Percentiles rank a stretch among this genome's conserved stretches.
These are phyloP conservation scores for Ceyx cyanopectus DNA, from an alignment of 2,113 vertebrate species.

Conservation along the genomic window DNA sequence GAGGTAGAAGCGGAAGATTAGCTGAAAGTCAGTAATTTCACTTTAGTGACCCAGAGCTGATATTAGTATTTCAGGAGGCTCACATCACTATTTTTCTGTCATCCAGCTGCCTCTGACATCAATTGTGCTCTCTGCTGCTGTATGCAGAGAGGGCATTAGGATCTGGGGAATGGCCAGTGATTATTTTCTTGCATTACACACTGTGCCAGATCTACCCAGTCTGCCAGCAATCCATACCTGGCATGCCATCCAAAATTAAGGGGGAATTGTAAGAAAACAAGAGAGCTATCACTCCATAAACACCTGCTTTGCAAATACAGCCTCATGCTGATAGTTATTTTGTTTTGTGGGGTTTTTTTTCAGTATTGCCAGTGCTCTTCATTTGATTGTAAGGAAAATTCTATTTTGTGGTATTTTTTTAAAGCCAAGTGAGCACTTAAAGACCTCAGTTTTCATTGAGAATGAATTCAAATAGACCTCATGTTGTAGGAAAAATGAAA, in stretches of 20 bases:
- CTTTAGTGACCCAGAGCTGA: neutral
- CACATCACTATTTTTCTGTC: neutral
- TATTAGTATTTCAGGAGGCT: rapidly evolving
- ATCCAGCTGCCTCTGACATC: neutral
- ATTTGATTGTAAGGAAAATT: neutral
- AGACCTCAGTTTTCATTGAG: neutral
- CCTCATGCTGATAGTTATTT: neutral
- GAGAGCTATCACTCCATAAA: neutral
- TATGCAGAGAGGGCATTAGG: neutral
- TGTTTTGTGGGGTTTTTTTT: neutral
- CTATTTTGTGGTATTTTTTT: neutral
- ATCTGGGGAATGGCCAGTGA: neutral
- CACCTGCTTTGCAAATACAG: neutral
- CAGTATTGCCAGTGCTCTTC: neutral
- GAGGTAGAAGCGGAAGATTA: neutral
- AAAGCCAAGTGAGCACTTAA: neutral
- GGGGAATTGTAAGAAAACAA: neutral
- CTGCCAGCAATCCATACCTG: neutral
- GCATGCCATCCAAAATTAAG: neutral
- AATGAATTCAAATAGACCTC: neutral
- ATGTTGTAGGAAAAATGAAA: neutral
- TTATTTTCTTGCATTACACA: neutral
- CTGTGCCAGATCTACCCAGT: neutral
- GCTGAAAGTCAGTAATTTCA: neutral
- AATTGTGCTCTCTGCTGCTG: neutral